Conservation (phyloP, 92 coral and sea anemone genomes). For the Palythoa heliodiscus region DNA sequence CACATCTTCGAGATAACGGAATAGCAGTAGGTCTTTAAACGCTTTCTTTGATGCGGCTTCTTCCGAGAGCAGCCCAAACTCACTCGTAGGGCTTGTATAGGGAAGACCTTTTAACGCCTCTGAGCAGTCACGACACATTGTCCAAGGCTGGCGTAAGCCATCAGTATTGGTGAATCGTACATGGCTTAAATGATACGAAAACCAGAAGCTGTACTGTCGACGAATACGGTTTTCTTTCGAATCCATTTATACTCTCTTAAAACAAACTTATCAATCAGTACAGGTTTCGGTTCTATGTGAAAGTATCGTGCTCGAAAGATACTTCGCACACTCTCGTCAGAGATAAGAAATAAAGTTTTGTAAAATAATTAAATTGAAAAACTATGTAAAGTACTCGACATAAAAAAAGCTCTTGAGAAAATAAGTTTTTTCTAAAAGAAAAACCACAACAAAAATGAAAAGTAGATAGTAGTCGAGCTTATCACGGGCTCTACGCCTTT, state of each 20-base stretch:
- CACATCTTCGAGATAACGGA: too few relatives aligned
- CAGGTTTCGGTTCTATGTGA: background rate
- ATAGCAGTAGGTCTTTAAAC: background rate
- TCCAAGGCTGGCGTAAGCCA: constrained; percentile 63
- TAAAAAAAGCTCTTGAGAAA: too few relatives aligned
- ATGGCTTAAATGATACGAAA: constrained; percentile 90
- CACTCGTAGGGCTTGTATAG: constrained; percentile 57
- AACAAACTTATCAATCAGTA: background rate
- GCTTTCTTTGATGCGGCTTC: constrained; percentile 7
- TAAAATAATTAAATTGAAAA: too few relatives aligned
- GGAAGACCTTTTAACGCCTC: constrained; percentile 55
- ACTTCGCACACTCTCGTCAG: background rate
- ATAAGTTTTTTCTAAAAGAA: too few relatives aligned
- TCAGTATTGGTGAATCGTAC: constrained; percentile 61
- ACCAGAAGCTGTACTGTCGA: constrained; percentile 79
- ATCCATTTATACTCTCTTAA: background rate
- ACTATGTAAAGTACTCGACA: too few relatives aligned
- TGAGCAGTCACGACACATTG: constrained; percentile 66
- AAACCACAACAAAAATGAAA: too few relatives aligned
- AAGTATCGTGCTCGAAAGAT: background rate
- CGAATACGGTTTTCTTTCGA: constrained; percentile 41
- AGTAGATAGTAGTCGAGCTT: too few relatives aligned
- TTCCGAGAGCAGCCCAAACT: constrained; percentile 71
- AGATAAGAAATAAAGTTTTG: background rate
- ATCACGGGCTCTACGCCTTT: too few relatives aligned